Conservation (phyloP, 2,888 invertebrate genomes). For the Rhorus exstirpatorius region DNA sequence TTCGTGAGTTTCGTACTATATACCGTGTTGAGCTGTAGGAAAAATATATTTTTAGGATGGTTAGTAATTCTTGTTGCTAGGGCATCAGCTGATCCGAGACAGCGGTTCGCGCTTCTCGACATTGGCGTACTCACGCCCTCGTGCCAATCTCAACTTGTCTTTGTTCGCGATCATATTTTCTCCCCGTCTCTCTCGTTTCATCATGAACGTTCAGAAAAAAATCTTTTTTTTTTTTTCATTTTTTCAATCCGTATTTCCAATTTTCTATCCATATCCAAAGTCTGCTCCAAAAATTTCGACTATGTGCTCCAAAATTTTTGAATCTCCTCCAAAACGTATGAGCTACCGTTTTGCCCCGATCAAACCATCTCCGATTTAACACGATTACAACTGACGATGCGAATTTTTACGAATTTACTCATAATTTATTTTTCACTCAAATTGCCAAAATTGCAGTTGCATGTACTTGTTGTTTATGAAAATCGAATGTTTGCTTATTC, state of each 20-base stretch:
- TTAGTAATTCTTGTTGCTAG: slow-evolving; percentile 84
- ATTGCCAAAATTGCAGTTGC: no score
- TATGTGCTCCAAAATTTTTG: not conserved
- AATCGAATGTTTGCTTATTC: no score
- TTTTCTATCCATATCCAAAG: not conserved
- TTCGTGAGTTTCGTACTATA: slow-evolving; percentile 29
- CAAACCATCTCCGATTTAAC: no score
- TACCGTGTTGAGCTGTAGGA: slow-evolving; percentile 13
- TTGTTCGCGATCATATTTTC: slow-evolving; percentile 46
- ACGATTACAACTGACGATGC: no score
- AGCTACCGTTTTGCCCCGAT: no score
- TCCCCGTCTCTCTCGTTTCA: slow-evolving; percentile 24
- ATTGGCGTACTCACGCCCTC: slow-evolving; percentile 65
- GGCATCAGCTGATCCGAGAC: slow-evolving; percentile 84
- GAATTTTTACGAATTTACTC: no score
- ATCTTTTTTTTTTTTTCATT: no score
- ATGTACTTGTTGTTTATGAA: no score
- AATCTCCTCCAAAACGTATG: not conserved
- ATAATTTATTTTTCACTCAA: no score
- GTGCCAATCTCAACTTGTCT: slow-evolving; percentile 70
- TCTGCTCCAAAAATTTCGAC: not conserved
- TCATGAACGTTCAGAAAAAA: not conserved
- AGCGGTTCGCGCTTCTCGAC: slow-evolving; percentile 70
- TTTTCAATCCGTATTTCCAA: not conserved
- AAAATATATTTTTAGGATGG: slow-evolving; percentile 78